A percentile compares a stretch with the other conserved stretches of the same genome.
Evolutionary conservation across 2,797 vertebrate species (phyloP).

Genomic region (Sebastolobus altivelis): DNA sequence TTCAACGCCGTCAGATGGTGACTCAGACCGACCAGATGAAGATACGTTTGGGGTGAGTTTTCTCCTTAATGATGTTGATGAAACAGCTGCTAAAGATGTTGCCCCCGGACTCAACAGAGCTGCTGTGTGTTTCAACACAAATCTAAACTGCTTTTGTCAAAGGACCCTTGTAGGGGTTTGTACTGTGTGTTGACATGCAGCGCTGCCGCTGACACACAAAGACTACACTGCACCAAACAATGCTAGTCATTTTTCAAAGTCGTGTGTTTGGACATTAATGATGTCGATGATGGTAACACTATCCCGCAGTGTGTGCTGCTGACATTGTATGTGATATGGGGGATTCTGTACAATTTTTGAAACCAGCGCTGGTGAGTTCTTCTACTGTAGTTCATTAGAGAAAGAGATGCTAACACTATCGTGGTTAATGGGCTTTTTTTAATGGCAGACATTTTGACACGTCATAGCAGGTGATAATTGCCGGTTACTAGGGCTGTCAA

Average conservation of each 20-base stretch:
- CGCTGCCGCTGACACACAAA: conserved; percentile 9
- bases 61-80: conserved; percentile 54
- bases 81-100: conserved; percentile 50
- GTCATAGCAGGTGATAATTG: not conserved
- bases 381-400: conserved; percentile 15
- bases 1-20: conserved; percentile 87
- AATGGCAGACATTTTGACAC: conserved; percentile 14
- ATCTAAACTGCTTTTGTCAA: conserved; percentile 31
- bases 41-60: conserved; percentile 97
- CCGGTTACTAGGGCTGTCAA: too few relatives aligned
- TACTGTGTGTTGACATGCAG: conserved; percentile 25
- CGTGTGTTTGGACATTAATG: conserved; percentile 47
- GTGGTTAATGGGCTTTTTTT: conserved; percentile 39
- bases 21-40: conserved; percentile 93
- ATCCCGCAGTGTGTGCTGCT: conserved; percentile 22
- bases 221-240: conserved; percentile 19
- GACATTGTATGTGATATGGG: not conserved
- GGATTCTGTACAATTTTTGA: conserved; percentile 11
- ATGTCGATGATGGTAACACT: conserved; percentile 21
- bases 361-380: conserved; percentile 6
- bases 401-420: conserved; percentile 10
- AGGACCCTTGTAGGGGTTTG: conserved; percentile 35
- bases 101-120: conserved; percentile 27
- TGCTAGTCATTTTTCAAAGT: conserved; percentile 26
- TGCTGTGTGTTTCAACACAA: conserved; percentile 17